Evolutionary conservation across 2,888 invertebrate genomes (phyloP).

Genomic region (Melieria picta): DNA sequence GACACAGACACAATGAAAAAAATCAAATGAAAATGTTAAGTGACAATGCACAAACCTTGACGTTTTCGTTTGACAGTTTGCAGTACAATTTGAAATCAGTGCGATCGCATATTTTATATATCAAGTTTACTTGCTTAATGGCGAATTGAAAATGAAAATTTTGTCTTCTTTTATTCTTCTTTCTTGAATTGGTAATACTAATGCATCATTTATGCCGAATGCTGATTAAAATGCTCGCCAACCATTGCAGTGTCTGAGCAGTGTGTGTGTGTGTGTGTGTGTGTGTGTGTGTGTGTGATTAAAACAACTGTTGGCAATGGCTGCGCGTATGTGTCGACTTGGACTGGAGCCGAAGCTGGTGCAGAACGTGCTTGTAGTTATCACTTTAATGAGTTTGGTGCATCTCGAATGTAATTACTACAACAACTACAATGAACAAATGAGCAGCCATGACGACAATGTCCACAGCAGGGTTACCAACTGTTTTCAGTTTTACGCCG

Average conservation of each 20-base stretch:
- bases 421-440: conserved; percentile 45
- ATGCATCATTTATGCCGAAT: conserved; percentile 29
- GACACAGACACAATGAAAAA: too few species aligned
- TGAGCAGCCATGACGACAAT: conserved; percentile 39
- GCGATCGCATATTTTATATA: too few species aligned
- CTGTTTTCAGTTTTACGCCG: neutral
- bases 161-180: too few species aligned
- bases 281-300: neutral
- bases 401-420: conserved; percentile 51
- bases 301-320: neutral
- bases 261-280: neutral
- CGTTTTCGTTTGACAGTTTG: too few species aligned
- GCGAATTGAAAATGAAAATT: too few species aligned
- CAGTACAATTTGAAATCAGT: too few species aligned
- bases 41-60: too few species aligned
- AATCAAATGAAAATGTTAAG: too few species aligned
- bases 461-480: conserved; percentile 36
- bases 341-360: neutral
- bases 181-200: neutral
- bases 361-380: conserved; percentile 55
- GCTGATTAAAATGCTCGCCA: conserved; percentile 19
- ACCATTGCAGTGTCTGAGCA: conserved; percentile 13
- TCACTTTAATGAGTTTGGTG: conserved; percentile 63
- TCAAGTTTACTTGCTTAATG: too few species aligned
- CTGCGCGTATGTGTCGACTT: neutral